These are phyloP conservation scores for Temnothorax longispinosus DNA, from an alignment of 1,140 invertebrate genomes.

Conservation along the genomic window DNA sequence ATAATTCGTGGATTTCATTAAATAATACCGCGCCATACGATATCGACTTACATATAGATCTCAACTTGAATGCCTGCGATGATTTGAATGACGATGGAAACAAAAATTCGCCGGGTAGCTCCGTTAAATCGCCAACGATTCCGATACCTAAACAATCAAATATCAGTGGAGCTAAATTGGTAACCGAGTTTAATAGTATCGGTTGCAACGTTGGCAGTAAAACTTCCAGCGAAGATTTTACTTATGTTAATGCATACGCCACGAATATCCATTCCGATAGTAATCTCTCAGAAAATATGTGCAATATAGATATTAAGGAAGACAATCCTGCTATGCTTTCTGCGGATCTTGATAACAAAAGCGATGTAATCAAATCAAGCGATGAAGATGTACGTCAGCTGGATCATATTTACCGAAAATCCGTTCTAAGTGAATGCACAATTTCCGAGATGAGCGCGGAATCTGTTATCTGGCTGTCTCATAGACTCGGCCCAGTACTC, in stretches of 20 bases:
- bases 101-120: slow-evolving; percentile 75
- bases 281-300: slow-evolving; percentile 52
- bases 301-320: slow-evolving; percentile 41
- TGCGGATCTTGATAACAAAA: slow-evolving; percentile 43
- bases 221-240: slow-evolving; percentile 82
- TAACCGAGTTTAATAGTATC: slow-evolving; percentile 87
- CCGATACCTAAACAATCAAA: slow-evolving; percentile 86
- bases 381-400: slow-evolving; percentile 38
- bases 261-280: slow-evolving; percentile 42
- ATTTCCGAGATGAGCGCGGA: slow-evolving; percentile 96
- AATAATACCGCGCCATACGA: slow-evolving; percentile 66
- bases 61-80: slow-evolving; percentile 79
- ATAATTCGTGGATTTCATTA: slow-evolving; percentile 71
- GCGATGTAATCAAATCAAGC: neutral
- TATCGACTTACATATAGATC: slow-evolving; percentile 76
- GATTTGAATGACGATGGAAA: slow-evolving; percentile 78
- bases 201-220: slow-evolving; percentile 88
- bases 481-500: slow-evolving; percentile 97
- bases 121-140: slow-evolving; percentile 87
- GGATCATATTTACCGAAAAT: slow-evolving; percentile 64
- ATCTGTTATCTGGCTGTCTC: slow-evolving; percentile 96
- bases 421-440: slow-evolving; percentile 85
- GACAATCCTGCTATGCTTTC: slow-evolving; percentile 33
- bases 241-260: slow-evolving; percentile 33
- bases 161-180: slow-evolving; percentile 80